Conservation (phyloP, 2,113 vertebrate species). For the Centropus unirufus region DNA sequence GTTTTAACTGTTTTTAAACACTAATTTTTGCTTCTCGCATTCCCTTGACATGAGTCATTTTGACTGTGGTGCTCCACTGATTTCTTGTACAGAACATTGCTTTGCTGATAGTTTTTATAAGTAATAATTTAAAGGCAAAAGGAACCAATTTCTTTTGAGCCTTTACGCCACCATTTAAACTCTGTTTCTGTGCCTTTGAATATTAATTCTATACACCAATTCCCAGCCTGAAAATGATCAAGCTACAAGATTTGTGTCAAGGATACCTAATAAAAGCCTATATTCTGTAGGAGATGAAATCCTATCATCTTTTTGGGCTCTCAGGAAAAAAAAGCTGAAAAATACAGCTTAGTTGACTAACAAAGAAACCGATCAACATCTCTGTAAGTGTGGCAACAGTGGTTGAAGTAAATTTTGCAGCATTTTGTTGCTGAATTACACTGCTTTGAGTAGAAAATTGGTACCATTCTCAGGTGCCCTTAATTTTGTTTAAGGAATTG, state of each 20-base stretch:
- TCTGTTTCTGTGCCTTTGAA: background rate
- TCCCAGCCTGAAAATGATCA: background rate
- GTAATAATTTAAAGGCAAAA: background rate
- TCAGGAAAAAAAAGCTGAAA: background rate
- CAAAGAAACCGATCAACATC: background rate
- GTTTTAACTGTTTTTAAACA: background rate
- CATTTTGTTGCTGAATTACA: background rate
- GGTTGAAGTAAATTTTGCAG: background rate
- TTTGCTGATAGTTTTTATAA: background rate
- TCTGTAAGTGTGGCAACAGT: background rate
- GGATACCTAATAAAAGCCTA: background rate
- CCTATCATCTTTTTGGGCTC: background rate
- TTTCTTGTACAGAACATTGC: background rate
- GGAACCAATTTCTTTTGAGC: background rate
- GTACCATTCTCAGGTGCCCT: rapidly evolving
- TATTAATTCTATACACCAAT: background rate
- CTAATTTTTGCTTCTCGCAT: background rate
- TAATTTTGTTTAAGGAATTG: background rate
- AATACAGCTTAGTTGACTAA: background rate
- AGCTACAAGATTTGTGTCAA: background rate
- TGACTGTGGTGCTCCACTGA: background rate
- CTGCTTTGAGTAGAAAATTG: background rate
- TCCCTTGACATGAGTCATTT: background rate
- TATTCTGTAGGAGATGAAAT: background rate
- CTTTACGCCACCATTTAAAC: background rate